phyloP scores from a whole-genome alignment of 2,888 invertebrate genomes.

The Trissoscelio sp. region DNA sequence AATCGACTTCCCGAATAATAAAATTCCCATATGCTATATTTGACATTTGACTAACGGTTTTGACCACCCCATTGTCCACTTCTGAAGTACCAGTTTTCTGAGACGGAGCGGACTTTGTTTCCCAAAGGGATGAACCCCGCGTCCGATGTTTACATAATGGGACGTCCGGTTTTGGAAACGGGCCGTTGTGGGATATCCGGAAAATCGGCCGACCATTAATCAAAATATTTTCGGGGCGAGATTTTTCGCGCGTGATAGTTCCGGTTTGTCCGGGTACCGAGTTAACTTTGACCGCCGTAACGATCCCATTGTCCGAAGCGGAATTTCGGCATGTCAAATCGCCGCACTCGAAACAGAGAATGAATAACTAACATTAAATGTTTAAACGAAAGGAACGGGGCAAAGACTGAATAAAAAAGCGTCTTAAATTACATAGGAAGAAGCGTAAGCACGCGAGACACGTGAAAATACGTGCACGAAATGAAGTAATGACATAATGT shows the following conservation, averaged over 20 bases:
- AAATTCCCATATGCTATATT: constrained; percentile 48
- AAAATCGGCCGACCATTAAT: constrained; percentile 74
- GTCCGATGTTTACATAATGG: constrained; percentile 70
- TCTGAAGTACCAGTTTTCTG: constrained; percentile 78
- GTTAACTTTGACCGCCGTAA: constrained; percentile 61
- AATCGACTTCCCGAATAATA: background rate
- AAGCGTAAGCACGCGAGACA: constrained; percentile 24
- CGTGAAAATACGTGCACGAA: constrained; percentile 44
- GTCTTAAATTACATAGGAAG: constrained; percentile 39
- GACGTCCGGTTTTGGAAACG: constrained; percentile 77
- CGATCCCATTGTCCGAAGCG: constrained; percentile 38
- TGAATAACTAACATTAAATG: constrained; percentile 50
- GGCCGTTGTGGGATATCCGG: constrained; percentile 74
- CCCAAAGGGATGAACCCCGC: constrained; percentile 72
- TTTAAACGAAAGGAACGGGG: background rate
- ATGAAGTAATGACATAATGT: constrained; percentile 31
- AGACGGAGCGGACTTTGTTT: constrained; percentile 73
- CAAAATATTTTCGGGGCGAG: constrained; percentile 73
- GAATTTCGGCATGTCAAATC: constrained; percentile 42
- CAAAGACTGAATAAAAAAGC: background rate
- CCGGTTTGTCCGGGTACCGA: constrained; percentile 52
- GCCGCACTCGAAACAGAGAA: constrained; percentile 46
- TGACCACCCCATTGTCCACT: constrained; percentile 69
- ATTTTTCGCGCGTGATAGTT: constrained; percentile 64
- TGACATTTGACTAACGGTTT: constrained; percentile 63